Base-by-base conservation (phyloP, 2,113 vertebrate species). In the Mixornis gularis region DNA sequence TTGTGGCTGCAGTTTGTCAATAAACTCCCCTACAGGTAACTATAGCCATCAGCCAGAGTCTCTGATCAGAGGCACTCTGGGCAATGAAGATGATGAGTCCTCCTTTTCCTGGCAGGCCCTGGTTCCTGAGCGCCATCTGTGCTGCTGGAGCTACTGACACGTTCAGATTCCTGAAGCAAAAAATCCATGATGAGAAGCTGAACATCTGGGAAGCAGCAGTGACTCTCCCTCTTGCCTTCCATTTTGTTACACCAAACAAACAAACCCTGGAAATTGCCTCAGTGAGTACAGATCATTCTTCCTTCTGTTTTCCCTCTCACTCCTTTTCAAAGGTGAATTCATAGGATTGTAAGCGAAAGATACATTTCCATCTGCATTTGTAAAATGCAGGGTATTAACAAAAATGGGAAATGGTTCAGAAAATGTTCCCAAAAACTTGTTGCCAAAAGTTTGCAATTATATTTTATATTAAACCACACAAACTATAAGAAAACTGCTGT, bases 121-220 rank as follows among this genome's bases (percentile, higher is more conserved):
- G 98, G 98, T 94, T 99, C 72, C 88, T 98, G 94, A 98, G 98
- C 3, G 90, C 95, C 59, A n/a, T 98, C 71, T 96, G 96, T 79
- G 97, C 98, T 74, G 95, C 97, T 49, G 97, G 93, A 32, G 96
- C 98, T 60, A 95, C 89, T 17, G 97, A 98, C 78, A 92, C 98
- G 0, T 94, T 99, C 53, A 97, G 95, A 48, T 98, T 98, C 89
- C 81, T 99, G 49, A 96, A 98, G 74, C 90, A 82, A 30, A 97
- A 97, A 92, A 97, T 99, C 80, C 95, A 97, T 13, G 89, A 95
- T 6, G 78, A 69, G 59, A 96, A 98, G 43, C 6, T 98, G 49
- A 92, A 83, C 51, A 21, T 34, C 40, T 79, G 59, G 66, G 98
- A 99, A 90, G 97, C 96, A 56, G 38, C 96, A 87, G 79, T 80